Percentiles rank a stretch among this genome's conserved stretches.
Conservation (phyloP, 2,888 invertebrate species). For the Protonemura montana region DNA sequence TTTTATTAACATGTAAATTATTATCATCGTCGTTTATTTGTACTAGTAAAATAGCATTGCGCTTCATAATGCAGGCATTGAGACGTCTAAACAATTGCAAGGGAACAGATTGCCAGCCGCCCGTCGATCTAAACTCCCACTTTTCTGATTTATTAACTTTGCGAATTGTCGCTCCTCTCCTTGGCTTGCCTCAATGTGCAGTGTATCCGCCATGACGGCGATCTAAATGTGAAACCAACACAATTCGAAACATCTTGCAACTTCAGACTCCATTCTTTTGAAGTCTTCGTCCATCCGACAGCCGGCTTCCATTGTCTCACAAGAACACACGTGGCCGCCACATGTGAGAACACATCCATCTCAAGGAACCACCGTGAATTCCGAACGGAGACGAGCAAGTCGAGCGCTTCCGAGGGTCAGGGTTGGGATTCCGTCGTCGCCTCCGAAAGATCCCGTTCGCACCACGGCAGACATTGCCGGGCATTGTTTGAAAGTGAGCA, state of each 20-base stretch:
- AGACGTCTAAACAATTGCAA: background rate
- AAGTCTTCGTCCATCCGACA: background rate
- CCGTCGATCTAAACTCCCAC: background rate
- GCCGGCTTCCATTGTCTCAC: background rate
- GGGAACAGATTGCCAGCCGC: background rate
- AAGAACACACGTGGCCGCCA: background rate
- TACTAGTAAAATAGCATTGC: background rate
- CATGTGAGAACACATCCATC: background rate
- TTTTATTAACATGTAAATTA: conserved; percentile 36
- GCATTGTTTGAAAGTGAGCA: background rate
- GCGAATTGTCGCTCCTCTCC: background rate
- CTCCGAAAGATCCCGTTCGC: background rate
- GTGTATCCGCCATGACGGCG: background rate
- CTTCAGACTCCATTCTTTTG: background rate
- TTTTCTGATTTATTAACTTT: background rate
- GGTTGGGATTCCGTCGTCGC: background rate
- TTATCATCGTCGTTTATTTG: conserved; percentile 35
- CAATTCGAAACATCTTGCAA: background rate
- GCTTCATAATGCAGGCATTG: background rate
- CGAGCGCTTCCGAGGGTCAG: background rate
- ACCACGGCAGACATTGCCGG: background rate
- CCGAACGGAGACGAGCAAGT: background rate
- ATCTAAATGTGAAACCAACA: background rate
- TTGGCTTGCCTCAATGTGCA: background rate
- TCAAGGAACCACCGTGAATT: background rate